Conservation (phyloP, 2,113 vertebrate species). For the Notarius lentiginosus region DNA sequence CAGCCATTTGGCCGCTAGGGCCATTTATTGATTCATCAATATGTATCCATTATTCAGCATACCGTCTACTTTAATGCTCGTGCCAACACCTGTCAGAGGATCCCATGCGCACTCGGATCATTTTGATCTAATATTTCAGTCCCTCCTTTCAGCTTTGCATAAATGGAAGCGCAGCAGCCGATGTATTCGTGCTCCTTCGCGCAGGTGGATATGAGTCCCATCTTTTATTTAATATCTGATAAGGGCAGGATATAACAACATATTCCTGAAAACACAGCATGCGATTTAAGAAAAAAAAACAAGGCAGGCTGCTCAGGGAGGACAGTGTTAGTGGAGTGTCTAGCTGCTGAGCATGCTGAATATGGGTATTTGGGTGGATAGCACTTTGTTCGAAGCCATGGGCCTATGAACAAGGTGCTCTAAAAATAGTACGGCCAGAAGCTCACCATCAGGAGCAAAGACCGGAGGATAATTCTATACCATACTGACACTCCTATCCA, state of each 20-base stretch:
- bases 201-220: conserved; percentile 25
- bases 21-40: conserved; percentile 23
- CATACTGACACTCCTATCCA: not conserved
- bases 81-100: not conserved
- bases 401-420: conserved; percentile 23
- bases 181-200: not conserved
- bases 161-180: conserved; percentile 19
- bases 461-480: conserved; percentile 7
- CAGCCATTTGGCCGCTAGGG: conserved; percentile 1
- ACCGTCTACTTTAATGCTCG: not conserved
- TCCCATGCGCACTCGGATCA: not conserved
- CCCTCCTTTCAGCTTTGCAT: not conserved
- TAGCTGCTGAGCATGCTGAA: conserved; percentile 21
- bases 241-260: not conserved
- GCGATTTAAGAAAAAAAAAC: not conserved
- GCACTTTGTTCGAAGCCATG: conserved; percentile 29
- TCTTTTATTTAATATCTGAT: conserved; percentile 18
- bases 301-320: not conserved
- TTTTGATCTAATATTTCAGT: not conserved
- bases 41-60: conserved; percentile 24
- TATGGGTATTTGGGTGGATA: conserved; percentile 29
- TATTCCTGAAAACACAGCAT: not conserved
- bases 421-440: conserved; percentile 36
- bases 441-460: conserved; percentile 11
- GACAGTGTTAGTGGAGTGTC: not conserved